These are phyloP conservation scores for Neodontobutis hainanensis DNA, from an alignment of 2,113 vertebrate genomes.

Conservation along the genomic window DNA sequence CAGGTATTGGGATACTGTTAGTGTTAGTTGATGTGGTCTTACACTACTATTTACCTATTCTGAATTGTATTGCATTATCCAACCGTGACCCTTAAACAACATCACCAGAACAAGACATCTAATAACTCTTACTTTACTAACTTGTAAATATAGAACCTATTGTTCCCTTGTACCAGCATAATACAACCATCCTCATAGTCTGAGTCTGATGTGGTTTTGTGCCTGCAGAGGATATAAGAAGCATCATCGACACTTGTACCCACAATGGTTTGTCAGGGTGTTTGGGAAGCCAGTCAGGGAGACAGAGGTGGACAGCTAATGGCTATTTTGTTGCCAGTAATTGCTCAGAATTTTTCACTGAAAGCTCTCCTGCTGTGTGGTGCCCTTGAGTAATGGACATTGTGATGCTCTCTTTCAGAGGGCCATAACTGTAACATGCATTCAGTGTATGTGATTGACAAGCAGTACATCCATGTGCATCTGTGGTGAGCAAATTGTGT, in stretches of 20 bases:
- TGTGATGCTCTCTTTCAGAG: constrained; percentile 33
- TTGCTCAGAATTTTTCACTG: constrained; percentile 39
- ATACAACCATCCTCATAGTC: constrained; percentile 32
- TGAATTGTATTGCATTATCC: too few species aligned
- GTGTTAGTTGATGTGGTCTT: too few species aligned
- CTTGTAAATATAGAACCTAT: constrained; percentile 45
- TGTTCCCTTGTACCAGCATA: constrained; percentile 25
- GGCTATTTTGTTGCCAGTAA: constrained; percentile 32
- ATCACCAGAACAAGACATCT: constrained; percentile 23
- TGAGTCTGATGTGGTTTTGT: constrained; percentile 16
- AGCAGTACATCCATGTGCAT: constrained; percentile 41
- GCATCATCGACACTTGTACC: constrained; percentile 30
- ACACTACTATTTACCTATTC: too few species aligned
- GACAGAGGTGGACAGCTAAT: constrained; percentile 16
- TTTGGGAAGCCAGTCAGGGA: constrained; percentile 37
- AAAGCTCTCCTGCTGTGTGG: constrained; percentile 39
- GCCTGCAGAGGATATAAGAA: constrained; percentile 41
- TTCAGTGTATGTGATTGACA: constrained; percentile 41
- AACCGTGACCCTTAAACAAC: too few species aligned
- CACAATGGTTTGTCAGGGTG: constrained; percentile 37
- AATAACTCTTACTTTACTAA: constrained; percentile 29
- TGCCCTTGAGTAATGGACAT: constrained; percentile 35
- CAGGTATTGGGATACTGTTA: too few species aligned
- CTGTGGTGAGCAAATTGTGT: constrained; percentile 52
- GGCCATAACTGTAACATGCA: constrained; percentile 17